Evolutionary conservation across 64 coral and sea anemone species (phyloP), one percentile per base, ranked within the genome.

Genomic region (Actinia tenebrosa): DNA sequence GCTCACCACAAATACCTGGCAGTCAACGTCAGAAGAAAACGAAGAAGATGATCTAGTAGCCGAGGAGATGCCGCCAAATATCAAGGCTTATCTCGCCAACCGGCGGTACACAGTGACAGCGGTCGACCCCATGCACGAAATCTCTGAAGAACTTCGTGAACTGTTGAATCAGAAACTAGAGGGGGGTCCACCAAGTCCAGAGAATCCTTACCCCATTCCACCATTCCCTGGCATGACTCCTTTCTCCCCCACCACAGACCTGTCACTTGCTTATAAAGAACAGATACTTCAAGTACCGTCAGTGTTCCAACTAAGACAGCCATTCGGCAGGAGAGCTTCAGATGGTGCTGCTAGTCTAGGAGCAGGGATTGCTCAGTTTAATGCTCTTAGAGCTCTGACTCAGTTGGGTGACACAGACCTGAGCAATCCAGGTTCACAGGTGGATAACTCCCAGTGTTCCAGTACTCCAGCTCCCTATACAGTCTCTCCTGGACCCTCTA

Each of bases 31-130:
- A 7, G 92, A 94, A 71, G 91, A 91, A 22, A 87, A 92, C 3
- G 97, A 99, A 80, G 93, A 91, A 78, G 97, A 95, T n/a, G 97
- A 99, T 37, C 91, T 90, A 66, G 89, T 99, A 87, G 88, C 97
- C 4, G 93, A 95, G 4, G 93, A 95, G 47, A 87, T 94, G 22
- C 90, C 86, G 3, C 91, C 97, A 5, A 95, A 87, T 82, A 78
- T 95, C 63, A 99, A 95, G 75, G 71, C 89, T 50, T 99, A 99
- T 61, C 88, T 95, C 0, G 90, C 88, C 19, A 95, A 90, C 37
- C 90, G 97, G 9, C 88, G 97, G 17, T 92, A 99, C 88, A 99
- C 97, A 16, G 84, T 99, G 3, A 98, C 90, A 62, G 96, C 96
- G 46, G 93, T 99, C 23, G 96, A 90, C 56, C 92, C 91, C 0